These are phyloP conservation scores for Hippocampus zosterae DNA, from an alignment of 2,113 vertebrate species.

Conservation along the genomic window DNA sequence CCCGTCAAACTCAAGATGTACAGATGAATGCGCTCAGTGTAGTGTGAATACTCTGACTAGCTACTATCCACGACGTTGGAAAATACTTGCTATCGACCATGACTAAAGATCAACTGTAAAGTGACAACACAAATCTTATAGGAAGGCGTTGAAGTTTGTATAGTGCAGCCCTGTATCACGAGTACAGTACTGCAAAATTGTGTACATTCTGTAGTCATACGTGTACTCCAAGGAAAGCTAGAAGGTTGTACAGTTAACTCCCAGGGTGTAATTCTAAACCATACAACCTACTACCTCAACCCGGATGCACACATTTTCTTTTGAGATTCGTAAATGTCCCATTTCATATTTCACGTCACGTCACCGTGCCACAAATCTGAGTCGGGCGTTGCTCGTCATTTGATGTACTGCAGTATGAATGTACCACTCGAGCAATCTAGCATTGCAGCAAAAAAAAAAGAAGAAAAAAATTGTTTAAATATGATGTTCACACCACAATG, in stretches of 20 bases:
- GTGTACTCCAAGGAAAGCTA: slow-evolving; percentile 99
- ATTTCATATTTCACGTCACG: background rate
- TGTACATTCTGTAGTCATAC: slow-evolving; percentile 80
- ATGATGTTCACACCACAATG: slow-evolving; percentile 80
- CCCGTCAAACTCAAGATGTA: too few species aligned
- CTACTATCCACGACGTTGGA: slow-evolving; percentile 19
- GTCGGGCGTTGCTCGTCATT: background rate
- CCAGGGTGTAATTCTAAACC: slow-evolving; percentile 99
- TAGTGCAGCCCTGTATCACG: background rate
- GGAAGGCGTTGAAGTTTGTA: background rate
- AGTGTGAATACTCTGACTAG: slow-evolving; percentile 8
- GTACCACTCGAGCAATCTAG: background rate
- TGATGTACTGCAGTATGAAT: background rate
- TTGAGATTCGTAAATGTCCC: background rate
- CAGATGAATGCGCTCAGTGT: slow-evolving; percentile 15
- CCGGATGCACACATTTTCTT: slow-evolving; percentile 94
- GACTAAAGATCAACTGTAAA: slow-evolving; percentile 40
- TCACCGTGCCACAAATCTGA: background rate
- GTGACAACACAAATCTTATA: slow-evolving; percentile 10
- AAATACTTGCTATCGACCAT: slow-evolving; percentile 18
- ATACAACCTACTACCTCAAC: slow-evolving; percentile 99
- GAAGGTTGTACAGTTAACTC: slow-evolving; percentile 99
- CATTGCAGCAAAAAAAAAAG: background rate
- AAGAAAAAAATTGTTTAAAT: slow-evolving; percentile 5
- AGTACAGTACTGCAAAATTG: background rate